These are phyloP conservation scores for Hydrotaea diabolus DNA, from an alignment of 2,888 invertebrate genomes.

Conservation along the genomic window DNA sequence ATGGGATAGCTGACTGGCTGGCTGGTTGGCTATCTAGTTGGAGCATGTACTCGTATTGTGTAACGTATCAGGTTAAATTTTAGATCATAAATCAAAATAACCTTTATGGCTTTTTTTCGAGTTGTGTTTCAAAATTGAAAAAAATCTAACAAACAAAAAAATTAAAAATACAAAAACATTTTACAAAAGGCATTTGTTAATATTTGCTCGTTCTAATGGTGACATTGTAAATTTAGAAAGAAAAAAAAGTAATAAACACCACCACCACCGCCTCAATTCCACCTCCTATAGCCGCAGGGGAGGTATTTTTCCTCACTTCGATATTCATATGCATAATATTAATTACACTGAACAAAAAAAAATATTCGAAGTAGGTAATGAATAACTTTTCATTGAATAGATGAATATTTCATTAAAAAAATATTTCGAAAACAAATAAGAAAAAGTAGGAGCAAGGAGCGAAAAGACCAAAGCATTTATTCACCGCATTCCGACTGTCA, in stretches of 20 bases:
- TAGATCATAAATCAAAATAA: slow-evolving; percentile 61
- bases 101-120: slow-evolving; percentile 32
- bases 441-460: too few relatives aligned
- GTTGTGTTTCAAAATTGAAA: slow-evolving; percentile 8
- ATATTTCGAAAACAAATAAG: too few relatives aligned
- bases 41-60: neutral
- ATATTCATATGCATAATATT: too few relatives aligned
- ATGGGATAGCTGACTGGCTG: neutral
- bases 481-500: too few relatives aligned
- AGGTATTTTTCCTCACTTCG: too few relatives aligned
- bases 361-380: too few relatives aligned
- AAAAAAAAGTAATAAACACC: neutral
- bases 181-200: slow-evolving; percentile 26
- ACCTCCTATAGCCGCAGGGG: neutral
- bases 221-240: slow-evolving; percentile 47
- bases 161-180: neutral
- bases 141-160: neutral
- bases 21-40: too few relatives aligned
- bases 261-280: neutral
- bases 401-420: too few relatives aligned
- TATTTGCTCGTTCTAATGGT: slow-evolving; percentile 7
- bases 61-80: slow-evolving; percentile 43
- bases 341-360: too few relatives aligned
- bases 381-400: too few relatives aligned
- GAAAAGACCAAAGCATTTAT: too few relatives aligned